Percentiles rank a stretch among this genome's conserved stretches.
These are phyloP conservation scores for Cotesia vestalis DNA, from an alignment of 1,140 invertebrate species.

Conservation along the genomic window DNA sequence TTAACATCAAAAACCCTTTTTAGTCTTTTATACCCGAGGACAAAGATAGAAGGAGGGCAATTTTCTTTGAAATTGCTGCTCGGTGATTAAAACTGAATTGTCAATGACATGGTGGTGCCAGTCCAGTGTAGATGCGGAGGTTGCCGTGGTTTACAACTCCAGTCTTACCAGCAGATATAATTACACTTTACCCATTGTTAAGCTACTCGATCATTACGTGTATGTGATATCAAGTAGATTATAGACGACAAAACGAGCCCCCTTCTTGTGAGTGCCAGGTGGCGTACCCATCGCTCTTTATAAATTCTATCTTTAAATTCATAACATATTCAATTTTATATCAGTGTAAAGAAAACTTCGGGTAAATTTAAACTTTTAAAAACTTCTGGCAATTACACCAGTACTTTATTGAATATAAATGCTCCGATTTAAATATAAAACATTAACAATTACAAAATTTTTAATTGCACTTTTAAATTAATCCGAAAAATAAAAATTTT, in stretches of 20 bases:
- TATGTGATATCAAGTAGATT: slow-evolving; percentile 7
- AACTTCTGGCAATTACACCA: no score
- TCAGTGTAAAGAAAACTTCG: no score
- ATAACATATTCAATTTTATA: no score
- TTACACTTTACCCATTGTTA: slow-evolving; percentile 29
- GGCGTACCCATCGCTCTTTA: background rate
- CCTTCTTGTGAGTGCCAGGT: background rate
- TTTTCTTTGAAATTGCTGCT: background rate
- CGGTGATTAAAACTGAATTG: slow-evolving; percentile 42
- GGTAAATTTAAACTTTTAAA: no score
- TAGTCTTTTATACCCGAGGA: slow-evolving; percentile 3
- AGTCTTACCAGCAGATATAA: slow-evolving; percentile 19
- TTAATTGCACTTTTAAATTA: no score
- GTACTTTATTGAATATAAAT: no score
- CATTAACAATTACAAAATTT: no score
- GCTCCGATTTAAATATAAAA: no score
- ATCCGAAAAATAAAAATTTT: no score
- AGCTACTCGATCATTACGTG: slow-evolving; percentile 12
- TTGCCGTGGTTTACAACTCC: no score
- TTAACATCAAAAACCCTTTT: slow-evolving; percentile 22
- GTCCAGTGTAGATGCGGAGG: background rate
- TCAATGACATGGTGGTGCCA: slow-evolving; percentile 21
- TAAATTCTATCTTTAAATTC: no score
- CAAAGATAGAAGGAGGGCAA: slow-evolving; percentile 18
- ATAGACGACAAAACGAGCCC: no score